Base-by-base conservation (phyloP, 2,888 invertebrate species). In the Eilema depressum region DNA sequence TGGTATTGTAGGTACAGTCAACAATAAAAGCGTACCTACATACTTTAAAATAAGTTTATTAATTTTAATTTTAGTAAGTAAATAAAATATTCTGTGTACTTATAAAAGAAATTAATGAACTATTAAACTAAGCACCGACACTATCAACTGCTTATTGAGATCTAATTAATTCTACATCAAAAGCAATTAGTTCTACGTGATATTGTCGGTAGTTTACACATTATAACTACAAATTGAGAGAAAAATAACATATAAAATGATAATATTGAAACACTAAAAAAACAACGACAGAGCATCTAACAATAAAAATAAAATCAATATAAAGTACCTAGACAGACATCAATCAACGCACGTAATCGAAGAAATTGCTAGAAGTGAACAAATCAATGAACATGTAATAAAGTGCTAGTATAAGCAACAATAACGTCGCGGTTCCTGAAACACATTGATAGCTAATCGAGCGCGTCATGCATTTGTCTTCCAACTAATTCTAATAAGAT, bases 381-480 rank as follows among this genome's bases (percentile, higher is more conserved):
- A 81, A 83, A 82, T 83, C 73, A 83, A 83, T 83, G 74, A 79
- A 70, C 74, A 67, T 37, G 47, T 74, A 69, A 75, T 73, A 66
- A 78, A 84, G 77, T 77, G 57, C 73, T 76, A 71, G 79, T 78
- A 80, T 75, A 73, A 77, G 79, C 61, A 71, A 81, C 76, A 76
- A 82, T 77, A 80, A 76, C 68, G 75, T 74, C 76, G 81, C 77
- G 74, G 75, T 80, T 81, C 69, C 74, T 73, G 66, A 77, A 84
- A 82, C 72, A 80, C 77, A 86, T 82, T 79, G 85, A 87, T 86
- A 85, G 78, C 84, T 78, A 84, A 87, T 86, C 83, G 75, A 81
- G 82, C 80, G 80, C 72, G 78, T 75, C 92, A 92, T 92, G 91
- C 93, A 91, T 87, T 86, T 85, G 84, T 84, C 81, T 88, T 88